Conservation (phyloP, 2,888 invertebrate species). For the Caenorhabditis sp. region DNA sequence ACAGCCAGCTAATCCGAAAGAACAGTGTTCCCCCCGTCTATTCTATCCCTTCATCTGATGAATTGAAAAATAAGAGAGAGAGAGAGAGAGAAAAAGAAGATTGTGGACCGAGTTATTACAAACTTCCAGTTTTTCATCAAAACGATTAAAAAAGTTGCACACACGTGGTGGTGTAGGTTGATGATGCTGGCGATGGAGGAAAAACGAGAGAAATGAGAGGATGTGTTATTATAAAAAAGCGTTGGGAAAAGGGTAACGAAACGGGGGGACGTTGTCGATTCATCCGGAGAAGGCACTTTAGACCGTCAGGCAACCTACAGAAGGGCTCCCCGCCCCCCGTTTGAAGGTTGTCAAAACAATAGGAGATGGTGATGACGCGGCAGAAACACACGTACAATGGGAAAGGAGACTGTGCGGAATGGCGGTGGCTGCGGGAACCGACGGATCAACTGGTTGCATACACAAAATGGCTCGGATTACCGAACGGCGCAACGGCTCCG, state of each 20-base stretch:
- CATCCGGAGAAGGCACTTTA: background rate
- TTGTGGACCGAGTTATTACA: background rate
- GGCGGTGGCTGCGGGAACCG: background rate
- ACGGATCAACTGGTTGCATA: conserved; percentile 46
- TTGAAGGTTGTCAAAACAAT: conserved; percentile 42
- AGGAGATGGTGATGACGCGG: conserved; percentile 28
- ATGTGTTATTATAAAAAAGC: background rate
- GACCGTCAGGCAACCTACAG: background rate
- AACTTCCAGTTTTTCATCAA: conserved; percentile 7
- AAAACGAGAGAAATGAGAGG: background rate
- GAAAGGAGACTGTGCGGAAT: conserved; percentile 14
- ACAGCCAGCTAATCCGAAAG: conserved; percentile 9
- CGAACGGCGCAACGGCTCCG: conserved; percentile 27
- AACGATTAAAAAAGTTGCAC: conserved; percentile 16
- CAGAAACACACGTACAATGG: conserved; percentile 39
- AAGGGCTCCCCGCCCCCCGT: background rate
- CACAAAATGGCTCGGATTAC: conserved; percentile 47
- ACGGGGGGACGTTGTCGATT: background rate
- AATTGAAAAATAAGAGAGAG: background rate
- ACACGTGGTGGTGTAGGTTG: background rate
- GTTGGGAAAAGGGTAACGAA: background rate
- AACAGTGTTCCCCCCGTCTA: background rate
- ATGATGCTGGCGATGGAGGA: background rate
- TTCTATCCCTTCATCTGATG: background rate
- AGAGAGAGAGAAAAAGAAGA: background rate